These are phyloP conservation scores for Orientallactaga bullata DNA, from an alignment of 2,113 vertebrate species.

Conservation along the genomic window DNA sequence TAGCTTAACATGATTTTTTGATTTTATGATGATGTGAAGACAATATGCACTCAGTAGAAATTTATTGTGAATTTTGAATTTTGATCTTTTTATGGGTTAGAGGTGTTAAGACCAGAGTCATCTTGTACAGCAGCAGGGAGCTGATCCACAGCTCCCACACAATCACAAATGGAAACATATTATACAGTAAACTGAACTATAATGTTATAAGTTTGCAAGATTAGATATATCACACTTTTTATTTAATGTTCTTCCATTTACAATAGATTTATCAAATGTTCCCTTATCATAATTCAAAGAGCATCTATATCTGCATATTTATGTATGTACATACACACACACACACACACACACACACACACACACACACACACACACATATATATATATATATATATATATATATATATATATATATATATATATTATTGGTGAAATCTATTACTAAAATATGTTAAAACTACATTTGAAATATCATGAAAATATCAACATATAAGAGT, in stretches of 20 bases:
- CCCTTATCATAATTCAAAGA: background rate
- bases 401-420: no score
- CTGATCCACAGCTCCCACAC: background rate
- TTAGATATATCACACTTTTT: background rate
- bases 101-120: background rate
- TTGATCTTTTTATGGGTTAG: background rate
- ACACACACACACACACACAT: no score
- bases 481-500: background rate
- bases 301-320: background rate
- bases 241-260: background rate
- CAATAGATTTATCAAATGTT: background rate
- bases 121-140: background rate
- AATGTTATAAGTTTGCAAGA: background rate
- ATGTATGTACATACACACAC: background rate
- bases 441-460: background rate
- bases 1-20: background rate
- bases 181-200: accelerated
- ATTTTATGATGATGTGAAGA: background rate
- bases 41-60: background rate
- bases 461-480: background rate
- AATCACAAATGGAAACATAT: background rate
- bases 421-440: background rate
- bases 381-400: background rate
- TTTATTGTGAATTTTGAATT: background rate
- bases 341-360: no score